A percentile compares a stretch with the other conserved stretches of the same genome.
Evolutionary conservation across 2,888 invertebrate genomes (phyloP).

Genomic region (Erpobdella octoculata): DNA sequence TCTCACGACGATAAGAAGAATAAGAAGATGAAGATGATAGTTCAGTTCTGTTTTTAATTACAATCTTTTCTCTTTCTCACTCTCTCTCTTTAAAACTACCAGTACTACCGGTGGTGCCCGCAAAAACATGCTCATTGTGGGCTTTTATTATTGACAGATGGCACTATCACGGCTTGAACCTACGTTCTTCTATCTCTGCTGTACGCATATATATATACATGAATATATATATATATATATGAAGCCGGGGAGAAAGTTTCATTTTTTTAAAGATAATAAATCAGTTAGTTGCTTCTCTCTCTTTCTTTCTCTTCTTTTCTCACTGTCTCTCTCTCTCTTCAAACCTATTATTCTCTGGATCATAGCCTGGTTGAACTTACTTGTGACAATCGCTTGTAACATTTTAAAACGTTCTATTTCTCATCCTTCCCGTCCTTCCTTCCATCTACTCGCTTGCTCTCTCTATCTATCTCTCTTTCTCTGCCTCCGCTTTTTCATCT

Average conservation of each 20-base stretch:
- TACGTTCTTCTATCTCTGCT: neutral
- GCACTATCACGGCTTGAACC: neutral
- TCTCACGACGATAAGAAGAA: too few species aligned
- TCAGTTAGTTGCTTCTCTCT: too few species aligned
- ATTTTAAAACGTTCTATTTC: too few species aligned
- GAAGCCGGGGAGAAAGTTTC: too few species aligned
- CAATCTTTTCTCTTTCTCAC: neutral
- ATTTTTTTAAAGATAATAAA: too few species aligned
- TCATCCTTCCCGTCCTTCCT: neutral
- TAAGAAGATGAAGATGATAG: neutral
- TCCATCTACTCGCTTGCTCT: neutral
- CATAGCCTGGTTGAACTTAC: too few species aligned
- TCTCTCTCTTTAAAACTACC: neutral
- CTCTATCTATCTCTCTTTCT: neutral
- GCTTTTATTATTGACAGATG: slow-evolving; percentile 8
- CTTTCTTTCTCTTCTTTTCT: too few species aligned
- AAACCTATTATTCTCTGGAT: too few species aligned
- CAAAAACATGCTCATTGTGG: neutral
- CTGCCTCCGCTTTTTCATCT: neutral
- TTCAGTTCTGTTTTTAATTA: slow-evolving; percentile 8
- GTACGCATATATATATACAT: neutral
- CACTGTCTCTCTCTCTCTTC: too few species aligned
- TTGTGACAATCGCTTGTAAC: too few species aligned
- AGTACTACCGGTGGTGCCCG: neutral
- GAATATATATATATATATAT: too few species aligned